These are phyloP conservation scores for Aphidius colemani DNA, from an alignment of 2,888 invertebrate species.

Conservation along the genomic window DNA sequence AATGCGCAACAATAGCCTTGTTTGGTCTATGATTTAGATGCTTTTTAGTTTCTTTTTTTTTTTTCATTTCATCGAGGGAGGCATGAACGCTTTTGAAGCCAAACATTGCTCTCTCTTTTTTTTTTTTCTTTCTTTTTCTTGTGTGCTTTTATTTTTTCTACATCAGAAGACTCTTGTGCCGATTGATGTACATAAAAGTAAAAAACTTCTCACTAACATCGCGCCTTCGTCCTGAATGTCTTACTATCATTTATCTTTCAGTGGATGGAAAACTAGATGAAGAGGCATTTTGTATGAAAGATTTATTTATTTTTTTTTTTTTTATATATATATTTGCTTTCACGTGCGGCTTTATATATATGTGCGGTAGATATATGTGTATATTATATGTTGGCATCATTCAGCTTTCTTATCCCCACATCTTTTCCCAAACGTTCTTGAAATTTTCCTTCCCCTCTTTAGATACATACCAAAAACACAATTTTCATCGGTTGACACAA, in stretches of 20 bases:
- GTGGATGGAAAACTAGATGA: constrained; percentile 28
- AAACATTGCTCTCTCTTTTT: constrained; percentile 19
- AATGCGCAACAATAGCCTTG: constrained; percentile 58
- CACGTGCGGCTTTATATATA: no score
- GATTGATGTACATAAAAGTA: constrained; percentile 1
- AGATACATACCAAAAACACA: no score
- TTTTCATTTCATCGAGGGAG: not conserved
- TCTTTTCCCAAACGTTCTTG: constrained; percentile 19
- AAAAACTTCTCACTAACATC: not conserved
- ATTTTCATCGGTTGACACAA: no score
- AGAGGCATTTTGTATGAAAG: constrained; percentile 36
- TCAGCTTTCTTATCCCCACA: constrained; percentile 30
- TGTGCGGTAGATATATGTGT: constrained; percentile 12
- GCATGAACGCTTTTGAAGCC: constrained; percentile 22
- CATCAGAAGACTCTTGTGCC: constrained; percentile 11
- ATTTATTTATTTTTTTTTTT: constrained; percentile 16
- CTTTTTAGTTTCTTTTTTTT: constrained; percentile 39
- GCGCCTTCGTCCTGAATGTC: constrained; percentile 5
- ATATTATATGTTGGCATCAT: no score
- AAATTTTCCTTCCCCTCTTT: no score
- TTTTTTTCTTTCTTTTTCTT: constrained; percentile 32
- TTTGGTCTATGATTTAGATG: constrained; percentile 56
- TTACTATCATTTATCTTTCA: constrained; percentile 39
- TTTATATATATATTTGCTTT: constrained; percentile 21
- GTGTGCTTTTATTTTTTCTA: constrained; percentile 24